A percentile compares a stretch with the other conserved stretches of the same genome.
Evolutionary conservation across 2,888 invertebrate genomes (phyloP).

Genomic region (Rhimphoctona megacephalus): DNA sequence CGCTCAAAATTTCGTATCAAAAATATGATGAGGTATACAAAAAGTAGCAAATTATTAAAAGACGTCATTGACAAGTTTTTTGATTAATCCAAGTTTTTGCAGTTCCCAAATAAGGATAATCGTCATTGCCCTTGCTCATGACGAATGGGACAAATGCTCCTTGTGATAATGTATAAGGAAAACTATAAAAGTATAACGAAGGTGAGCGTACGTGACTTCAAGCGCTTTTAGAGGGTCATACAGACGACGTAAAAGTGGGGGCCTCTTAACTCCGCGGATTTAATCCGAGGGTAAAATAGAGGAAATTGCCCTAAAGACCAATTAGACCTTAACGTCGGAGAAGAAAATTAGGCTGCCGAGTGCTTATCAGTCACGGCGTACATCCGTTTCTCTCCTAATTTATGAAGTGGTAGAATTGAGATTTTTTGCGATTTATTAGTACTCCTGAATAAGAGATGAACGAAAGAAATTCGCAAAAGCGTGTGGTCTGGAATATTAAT

Average conservation of each 20-base stretch:
- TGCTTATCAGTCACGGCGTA: constrained; percentile 14
- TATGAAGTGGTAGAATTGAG: neutral
- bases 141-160: neutral
- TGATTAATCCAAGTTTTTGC: neutral
- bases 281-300: constrained; percentile 43
- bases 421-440: constrained; percentile 25
- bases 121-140: neutral
- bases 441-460: neutral
- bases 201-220: constrained; percentile 35
- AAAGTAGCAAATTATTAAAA: neutral
- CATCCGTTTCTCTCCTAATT: constrained; percentile 25
- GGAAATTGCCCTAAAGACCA: constrained; percentile 48
- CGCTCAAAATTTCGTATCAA: no score
- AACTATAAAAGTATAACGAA: constrained; percentile 32
- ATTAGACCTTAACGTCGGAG: constrained; percentile 46
- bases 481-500: neutral
- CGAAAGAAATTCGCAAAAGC: neutral
- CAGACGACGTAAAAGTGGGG: constrained; percentile 11
- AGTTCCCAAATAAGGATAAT: neutral
- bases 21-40: neutral
- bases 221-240: constrained; percentile 24
- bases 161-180: neutral
- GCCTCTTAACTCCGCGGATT: constrained; percentile 18
- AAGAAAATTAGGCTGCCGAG: constrained; percentile 26
- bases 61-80: constrained; percentile 1